These are phyloP conservation scores for Mus spicilegus DNA, from an alignment of 2,113 vertebrate species.

Conservation along the genomic window DNA sequence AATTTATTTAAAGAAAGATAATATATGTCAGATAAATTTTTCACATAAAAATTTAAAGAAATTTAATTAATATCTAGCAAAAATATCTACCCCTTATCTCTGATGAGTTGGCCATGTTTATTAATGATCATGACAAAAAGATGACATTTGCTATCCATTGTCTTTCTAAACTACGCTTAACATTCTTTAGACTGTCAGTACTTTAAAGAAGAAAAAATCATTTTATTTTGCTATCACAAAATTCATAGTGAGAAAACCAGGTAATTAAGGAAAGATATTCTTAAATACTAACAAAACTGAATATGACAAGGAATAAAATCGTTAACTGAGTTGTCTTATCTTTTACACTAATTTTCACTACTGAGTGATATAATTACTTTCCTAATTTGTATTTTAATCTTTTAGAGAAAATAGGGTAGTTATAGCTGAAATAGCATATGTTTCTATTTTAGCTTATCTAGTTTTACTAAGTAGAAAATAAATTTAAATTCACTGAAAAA, in stretches of 20 bases:
- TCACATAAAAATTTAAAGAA: conserved; percentile 49
- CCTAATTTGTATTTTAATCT: conserved; percentile 14
- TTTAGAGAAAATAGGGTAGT: conserved; percentile 41
- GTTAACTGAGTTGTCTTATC: neutral
- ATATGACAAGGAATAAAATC: neutral
- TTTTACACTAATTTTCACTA: neutral
- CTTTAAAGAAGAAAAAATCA: conserved; percentile 64
- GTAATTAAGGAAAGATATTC: conserved; percentile 57
- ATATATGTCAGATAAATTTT: conserved; percentile 58
- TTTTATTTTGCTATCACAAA: conserved; percentile 68
- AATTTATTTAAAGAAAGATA: conserved; percentile 42
- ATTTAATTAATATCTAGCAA: conserved; percentile 74
- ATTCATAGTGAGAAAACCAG: conserved; percentile 34
- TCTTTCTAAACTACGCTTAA: conserved; percentile 76
- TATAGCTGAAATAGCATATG: conserved; percentile 19
- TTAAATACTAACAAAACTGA: conserved; percentile 42
- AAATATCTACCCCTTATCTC: conserved; percentile 83
- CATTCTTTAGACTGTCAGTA: conserved; percentile 83
- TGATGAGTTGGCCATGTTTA: conserved; percentile 72
- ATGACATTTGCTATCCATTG: conserved; percentile 71
- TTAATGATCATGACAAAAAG: conserved; percentile 71
- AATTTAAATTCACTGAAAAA: conserved; percentile 33
- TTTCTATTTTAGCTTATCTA: conserved; percentile 48
- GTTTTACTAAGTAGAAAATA: conserved; percentile 49
- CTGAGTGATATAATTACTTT: conserved; percentile 55